Evolutionary conservation across 2,797 vertebrate species (phyloP), one percentile per base, ranked within the genome.

Genomic region (Etheostoma perlongum): DNA sequence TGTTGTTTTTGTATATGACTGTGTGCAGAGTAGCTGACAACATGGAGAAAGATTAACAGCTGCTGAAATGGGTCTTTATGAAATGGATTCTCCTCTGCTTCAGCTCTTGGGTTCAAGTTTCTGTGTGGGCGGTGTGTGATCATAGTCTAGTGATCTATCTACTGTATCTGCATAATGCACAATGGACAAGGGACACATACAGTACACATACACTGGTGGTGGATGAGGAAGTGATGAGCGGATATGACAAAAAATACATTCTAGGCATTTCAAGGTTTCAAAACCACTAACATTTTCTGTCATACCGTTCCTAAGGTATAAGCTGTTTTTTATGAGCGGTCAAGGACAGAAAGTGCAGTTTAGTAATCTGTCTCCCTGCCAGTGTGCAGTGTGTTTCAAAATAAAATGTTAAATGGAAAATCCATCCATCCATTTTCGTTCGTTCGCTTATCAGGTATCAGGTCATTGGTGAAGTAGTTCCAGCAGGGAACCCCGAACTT

Each of bases 31-130:
- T 5, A 18, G 33, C 57, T 62, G 52, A 58, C 10, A 51, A 12
- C 16, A 18, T 42, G n/a, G 12, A 59, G 46, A 54, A 25, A 64
- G 59, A 73, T 58, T 27, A 68, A 59, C 55, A 82, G 60, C 54
- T 61, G 70, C 46, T 66, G 69, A 65, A 64, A 60, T 59, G 40
- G 60, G 30, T 65, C 59, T 74, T 23, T 58, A 46, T 70, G 57
- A 18, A 67, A 67, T 63, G 44, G 42, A 23, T 40, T 74, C 6
- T 68, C 3, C 63, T 42, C 18, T 63, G 27, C 59, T 7, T 18
- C 13, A 44, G 30, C 58, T 67, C 19, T 2, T 8, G 57, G 57
- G 61, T 61, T 72, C 48, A 46, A 3, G 70, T 77, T 69, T 74
- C 69, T 25, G 54, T 73, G 53, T 72, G 23, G 59, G 52, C 14